phyloP scores from a whole-genome alignment of 2,888 invertebrate genomes.

The Andrena dorsata region DNA sequence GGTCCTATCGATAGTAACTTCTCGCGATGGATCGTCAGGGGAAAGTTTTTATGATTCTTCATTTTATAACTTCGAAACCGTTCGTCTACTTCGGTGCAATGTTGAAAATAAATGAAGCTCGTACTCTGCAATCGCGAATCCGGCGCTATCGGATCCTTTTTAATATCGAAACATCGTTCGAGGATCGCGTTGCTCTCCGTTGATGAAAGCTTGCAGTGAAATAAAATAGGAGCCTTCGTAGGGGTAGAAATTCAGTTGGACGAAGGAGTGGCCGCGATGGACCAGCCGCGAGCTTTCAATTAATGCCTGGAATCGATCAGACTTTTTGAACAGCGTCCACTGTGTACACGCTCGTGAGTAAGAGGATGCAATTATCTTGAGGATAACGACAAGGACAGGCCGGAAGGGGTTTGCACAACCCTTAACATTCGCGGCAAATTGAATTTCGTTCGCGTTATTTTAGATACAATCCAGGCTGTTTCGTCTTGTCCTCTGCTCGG shows the following conservation, averaged over 20 bases:
- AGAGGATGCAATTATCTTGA: conserved; percentile 16
- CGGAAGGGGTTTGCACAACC: background rate
- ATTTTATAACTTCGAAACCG: too few species aligned
- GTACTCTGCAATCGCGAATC: background rate
- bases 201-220: background rate
- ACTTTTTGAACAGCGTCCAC: background rate
- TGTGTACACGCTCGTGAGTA: background rate
- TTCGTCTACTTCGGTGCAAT: background rate
- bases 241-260: background rate
- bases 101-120: background rate
- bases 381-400: background rate
- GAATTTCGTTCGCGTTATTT: background rate
- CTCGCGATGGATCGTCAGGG: too few species aligned
- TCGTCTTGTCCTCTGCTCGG: background rate
- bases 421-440: conserved; percentile 26
- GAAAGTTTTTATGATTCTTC: too few species aligned
- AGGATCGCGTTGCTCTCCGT: background rate
- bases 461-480: background rate
- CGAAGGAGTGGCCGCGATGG: background rate
- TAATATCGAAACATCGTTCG: background rate
- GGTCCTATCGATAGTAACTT: too few species aligned
- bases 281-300: conserved; percentile 5
- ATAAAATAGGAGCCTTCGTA: background rate
- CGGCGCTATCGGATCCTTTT: background rate
- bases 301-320: background rate